phyloP scores from a whole-genome alignment of 53 echinoderm and acorn worm species.

The Holothuria scabra region DNA sequence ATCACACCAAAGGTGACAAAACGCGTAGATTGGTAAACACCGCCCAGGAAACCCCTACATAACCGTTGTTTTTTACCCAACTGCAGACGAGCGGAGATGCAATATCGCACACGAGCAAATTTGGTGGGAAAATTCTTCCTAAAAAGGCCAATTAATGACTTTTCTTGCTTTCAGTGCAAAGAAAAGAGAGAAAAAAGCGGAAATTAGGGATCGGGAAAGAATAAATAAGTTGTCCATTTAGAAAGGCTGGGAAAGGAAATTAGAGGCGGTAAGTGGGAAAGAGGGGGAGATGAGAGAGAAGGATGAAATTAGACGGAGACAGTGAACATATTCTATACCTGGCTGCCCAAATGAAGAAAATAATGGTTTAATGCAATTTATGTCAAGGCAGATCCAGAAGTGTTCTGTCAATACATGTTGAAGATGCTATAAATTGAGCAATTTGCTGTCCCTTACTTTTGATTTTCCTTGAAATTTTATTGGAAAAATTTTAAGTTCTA shows the following conservation, averaged over 20 bases:
- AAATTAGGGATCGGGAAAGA: conserved; percentile 40
- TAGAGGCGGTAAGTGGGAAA: conserved; percentile 35
- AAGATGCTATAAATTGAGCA: not conserved
- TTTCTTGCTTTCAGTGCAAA: conserved; percentile 50
- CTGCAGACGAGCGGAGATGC: conserved; percentile 19
- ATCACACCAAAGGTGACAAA: conserved; percentile 47
- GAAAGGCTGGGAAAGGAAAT: conserved; percentile 34
- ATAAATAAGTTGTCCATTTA: conserved; percentile 52
- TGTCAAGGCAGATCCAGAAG: not conserved
- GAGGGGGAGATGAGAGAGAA: not conserved
- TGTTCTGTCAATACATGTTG: conserved; percentile 30
- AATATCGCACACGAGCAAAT: conserved; percentile 33
- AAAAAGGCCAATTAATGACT: conserved; percentile 54
- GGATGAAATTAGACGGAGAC: not conserved
- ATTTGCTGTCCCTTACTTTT: too few species aligned
- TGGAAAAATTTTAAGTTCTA: too few species aligned
- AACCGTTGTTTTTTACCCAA: conserved; percentile 35
- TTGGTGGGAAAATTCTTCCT: conserved; percentile 29
- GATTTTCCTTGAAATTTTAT: too few species aligned
- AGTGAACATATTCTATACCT: not conserved
- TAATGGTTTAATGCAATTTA: conserved; percentile 25
- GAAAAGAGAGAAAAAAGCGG: conserved; percentile 37
- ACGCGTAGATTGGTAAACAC: conserved; percentile 43
- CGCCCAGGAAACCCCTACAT: conserved; percentile 18
- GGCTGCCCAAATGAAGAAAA: not conserved